phyloP scores from a whole-genome alignment of 2,113 vertebrate species.

The Pelmatolapia mariae region DNA sequence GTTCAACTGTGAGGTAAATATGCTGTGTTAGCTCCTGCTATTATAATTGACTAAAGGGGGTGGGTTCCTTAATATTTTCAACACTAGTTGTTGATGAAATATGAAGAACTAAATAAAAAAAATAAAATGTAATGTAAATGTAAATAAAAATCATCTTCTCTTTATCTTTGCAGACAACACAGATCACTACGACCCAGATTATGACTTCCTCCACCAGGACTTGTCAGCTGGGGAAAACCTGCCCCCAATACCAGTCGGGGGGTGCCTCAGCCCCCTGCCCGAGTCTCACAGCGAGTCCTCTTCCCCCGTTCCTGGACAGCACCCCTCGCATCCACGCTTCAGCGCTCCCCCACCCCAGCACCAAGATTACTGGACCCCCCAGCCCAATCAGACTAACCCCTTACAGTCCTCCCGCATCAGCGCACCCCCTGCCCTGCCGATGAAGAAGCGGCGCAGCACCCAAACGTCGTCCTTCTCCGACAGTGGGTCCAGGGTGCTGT shows the following conservation, averaged over 20 bases:
- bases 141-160: not conserved
- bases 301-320: constrained; percentile 78
- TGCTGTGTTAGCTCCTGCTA: not conserved
- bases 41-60: not conserved
- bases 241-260: constrained; percentile 71
- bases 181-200: constrained; percentile 89
- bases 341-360: constrained; percentile 67
- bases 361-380: constrained; percentile 57
- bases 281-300: constrained; percentile 87
- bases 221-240: constrained; percentile 84
- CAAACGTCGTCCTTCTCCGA: constrained; percentile 69
- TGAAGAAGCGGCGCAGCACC: constrained; percentile 90
- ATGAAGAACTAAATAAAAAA: not conserved
- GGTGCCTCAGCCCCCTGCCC: constrained; percentile 86
- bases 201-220: constrained; percentile 98
- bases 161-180: constrained; percentile 78
- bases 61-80: not conserved
- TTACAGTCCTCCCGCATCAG: constrained; percentile 57
- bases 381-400: constrained; percentile 41
- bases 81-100: not conserved
- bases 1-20: not conserved
- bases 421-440: constrained; percentile 86
- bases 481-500: constrained; percentile 71
- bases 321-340: constrained; percentile 69
- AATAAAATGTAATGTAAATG: not conserved